Percentiles rank a stretch among this genome's conserved stretches.
phyloP scores from a whole-genome alignment of 1,140 invertebrate genomes.

The Pseudoatta argentina region DNA sequence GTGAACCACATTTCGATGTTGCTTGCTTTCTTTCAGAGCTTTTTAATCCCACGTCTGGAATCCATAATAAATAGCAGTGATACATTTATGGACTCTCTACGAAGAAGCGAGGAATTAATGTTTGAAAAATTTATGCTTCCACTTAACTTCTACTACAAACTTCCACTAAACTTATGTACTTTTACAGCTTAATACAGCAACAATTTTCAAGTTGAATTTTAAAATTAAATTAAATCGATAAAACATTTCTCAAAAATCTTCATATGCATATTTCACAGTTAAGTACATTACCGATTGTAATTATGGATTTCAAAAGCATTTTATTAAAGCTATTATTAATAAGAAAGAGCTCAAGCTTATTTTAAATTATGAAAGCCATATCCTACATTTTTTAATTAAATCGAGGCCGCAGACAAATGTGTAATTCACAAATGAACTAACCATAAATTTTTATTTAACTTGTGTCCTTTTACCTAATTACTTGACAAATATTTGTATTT shows the following conservation, averaged over 20 bases:
- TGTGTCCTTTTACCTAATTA: neutral
- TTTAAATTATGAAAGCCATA: neutral
- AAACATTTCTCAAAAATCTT: neutral
- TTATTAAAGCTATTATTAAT: neutral
- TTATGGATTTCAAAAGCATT: neutral
- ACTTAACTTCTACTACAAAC: neutral
- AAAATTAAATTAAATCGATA: no score
- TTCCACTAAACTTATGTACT: neutral
- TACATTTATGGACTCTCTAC: conserved; percentile 5
- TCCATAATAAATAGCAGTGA: neutral
- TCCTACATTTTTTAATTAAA: neutral
- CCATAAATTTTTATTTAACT: conserved; percentile 32
- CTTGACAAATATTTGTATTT: neutral
- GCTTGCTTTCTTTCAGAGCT: neutral
- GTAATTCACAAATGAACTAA: conserved; percentile 11
- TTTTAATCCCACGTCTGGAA: conserved; percentile 5
- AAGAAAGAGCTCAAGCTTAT: neutral
- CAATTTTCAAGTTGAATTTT: neutral
- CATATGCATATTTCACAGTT: neutral
- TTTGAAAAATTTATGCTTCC: conserved; percentile 5
- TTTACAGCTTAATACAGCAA: neutral
- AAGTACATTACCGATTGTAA: neutral
- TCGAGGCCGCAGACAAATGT: neutral
- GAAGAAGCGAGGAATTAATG: neutral
- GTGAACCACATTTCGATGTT: neutral